phyloP scores from a whole-genome alignment of 2,888 invertebrate species.

The Coenonympha arcania region DNA sequence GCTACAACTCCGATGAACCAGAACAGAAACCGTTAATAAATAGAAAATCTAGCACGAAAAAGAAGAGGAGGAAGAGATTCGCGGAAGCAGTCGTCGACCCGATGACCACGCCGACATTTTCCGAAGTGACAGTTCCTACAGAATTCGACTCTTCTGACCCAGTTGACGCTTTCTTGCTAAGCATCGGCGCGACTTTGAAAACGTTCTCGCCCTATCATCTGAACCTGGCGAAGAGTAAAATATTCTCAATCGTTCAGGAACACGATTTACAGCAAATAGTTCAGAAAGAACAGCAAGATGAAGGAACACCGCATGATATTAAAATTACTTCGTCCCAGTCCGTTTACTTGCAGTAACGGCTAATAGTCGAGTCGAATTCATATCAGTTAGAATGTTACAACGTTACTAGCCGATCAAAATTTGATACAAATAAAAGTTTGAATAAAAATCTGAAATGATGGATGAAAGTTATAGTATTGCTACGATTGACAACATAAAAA shows the following conservation, averaged over 20 bases:
- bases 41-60: slow-evolving; percentile 33
- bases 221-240: slow-evolving; percentile 65
- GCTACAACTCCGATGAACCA: slow-evolving; percentile 39
- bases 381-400: no score
- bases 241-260: slow-evolving; percentile 64
- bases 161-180: slow-evolving; percentile 59
- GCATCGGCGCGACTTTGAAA: slow-evolving; percentile 60
- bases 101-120: slow-evolving; percentile 29
- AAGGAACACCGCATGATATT: slow-evolving; percentile 35
- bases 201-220: slow-evolving; percentile 62
- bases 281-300: slow-evolving; percentile 37
- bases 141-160: slow-evolving; percentile 55
- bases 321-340: slow-evolving; percentile 36
- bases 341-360: slow-evolving; percentile 30
- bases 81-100: slow-evolving; percentile 33
- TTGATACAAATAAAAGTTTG: no score
- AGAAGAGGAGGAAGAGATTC: slow-evolving; percentile 30
- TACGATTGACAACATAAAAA: no score
- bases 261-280: slow-evolving; percentile 66
- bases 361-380: no score
- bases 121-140: slow-evolving; percentile 31
- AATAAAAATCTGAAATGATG: no score
- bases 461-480: no score
- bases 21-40: slow-evolving; percentile 31
- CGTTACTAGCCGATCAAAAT: no score